phyloP scores from a whole-genome alignment of 2,113 vertebrate species.

The Raja brachyura region DNA sequence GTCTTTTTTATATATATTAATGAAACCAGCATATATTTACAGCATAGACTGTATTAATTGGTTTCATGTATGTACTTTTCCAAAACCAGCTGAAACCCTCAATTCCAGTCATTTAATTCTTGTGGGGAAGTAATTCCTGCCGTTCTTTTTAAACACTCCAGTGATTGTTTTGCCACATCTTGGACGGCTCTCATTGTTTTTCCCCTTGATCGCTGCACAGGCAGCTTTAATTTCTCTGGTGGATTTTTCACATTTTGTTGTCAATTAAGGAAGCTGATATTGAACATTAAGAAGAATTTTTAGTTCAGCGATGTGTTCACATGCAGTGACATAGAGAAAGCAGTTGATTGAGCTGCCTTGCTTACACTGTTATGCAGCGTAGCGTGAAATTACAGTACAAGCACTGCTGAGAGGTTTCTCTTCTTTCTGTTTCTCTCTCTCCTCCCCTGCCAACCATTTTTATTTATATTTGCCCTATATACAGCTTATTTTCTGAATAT shows the following conservation, averaged over 20 bases:
- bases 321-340: conserved; percentile 58
- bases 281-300: conserved; percentile 56
- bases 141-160: not conserved
- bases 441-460: not conserved
- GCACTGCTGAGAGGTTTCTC: conserved; percentile 35
- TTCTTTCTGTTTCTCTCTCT: not conserved
- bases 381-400: conserved; percentile 62
- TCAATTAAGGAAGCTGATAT: conserved; percentile 40
- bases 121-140: not conserved
- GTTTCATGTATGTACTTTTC: not conserved
- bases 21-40: not conserved
- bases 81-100: not conserved
- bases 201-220: not conserved
- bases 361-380: conserved; percentile 49
- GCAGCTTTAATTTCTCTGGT: conserved; percentile 24
- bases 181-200: not conserved
- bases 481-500: not conserved
- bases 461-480: not conserved
- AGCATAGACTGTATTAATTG: not conserved
- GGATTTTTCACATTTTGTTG: conserved; percentile 37
- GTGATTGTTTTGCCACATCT: not conserved
- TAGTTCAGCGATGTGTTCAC: conserved; percentile 57
- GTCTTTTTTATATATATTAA: not conserved
- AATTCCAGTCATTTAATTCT: not conserved
- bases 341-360: conserved; percentile 46